These are phyloP conservation scores for Empis livida DNA, from an alignment of 2,888 invertebrate genomes.

Conservation along the genomic window DNA sequence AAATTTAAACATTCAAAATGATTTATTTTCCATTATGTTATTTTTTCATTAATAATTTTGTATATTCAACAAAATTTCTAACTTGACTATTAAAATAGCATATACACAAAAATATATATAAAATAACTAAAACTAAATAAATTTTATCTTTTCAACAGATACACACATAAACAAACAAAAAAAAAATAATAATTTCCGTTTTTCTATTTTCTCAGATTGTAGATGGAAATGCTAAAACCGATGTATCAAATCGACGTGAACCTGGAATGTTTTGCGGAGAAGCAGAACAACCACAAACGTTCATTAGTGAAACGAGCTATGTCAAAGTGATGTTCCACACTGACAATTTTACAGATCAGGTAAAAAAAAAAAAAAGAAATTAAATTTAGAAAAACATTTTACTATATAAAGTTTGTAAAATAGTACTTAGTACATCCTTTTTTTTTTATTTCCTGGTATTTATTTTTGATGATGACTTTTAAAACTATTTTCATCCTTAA, in stretches of 20 bases:
- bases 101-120: background rate
- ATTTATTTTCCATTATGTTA: too few species aligned
- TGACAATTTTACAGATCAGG: constrained; percentile 85
- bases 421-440: too few species aligned
- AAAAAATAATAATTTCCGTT: background rate
- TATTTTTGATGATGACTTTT: too few species aligned
- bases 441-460: too few species aligned
- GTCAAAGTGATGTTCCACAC: constrained; percentile 84
- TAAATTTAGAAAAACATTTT: too few species aligned
- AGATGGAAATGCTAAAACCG: constrained; percentile 81
- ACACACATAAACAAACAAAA: too few species aligned
- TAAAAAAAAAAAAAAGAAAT: constrained; percentile 16
- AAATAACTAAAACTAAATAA: background rate
- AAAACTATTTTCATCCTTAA: too few species aligned
- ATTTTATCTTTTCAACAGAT: constrained; percentile 3
- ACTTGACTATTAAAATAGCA: too few species aligned
- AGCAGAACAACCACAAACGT: constrained; percentile 85
- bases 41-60: too few species aligned
- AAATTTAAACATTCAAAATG: too few species aligned
- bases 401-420: too few species aligned
- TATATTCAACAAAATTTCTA: too few species aligned
- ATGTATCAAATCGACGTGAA: constrained; percentile 75
- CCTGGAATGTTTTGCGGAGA: constrained; percentile 88
- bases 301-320: constrained; percentile 88
- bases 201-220: constrained; percentile 54